Base-by-base conservation (phyloP, 2,797 vertebrate genomes). In the Sphaeramia orbicularis region DNA sequence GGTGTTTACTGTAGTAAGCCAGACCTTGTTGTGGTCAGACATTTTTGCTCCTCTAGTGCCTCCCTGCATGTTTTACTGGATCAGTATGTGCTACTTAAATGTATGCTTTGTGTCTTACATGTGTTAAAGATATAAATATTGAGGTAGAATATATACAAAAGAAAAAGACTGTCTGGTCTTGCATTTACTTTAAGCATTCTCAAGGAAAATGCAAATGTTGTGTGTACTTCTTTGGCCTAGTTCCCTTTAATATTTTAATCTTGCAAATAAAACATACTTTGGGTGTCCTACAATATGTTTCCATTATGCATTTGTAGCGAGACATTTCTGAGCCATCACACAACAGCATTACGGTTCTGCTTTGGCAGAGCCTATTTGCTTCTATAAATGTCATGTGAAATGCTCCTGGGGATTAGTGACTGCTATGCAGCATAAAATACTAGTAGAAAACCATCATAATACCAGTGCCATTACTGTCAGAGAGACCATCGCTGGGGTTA, bases 301-400 rank as follows among this genome's bases (percentile, higher is more conserved):
- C 18, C 6, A 60, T 56, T 47, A 60, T 41, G 38, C 15, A 65
- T 44, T 30, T 37, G 45, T 44, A 52, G 56, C 30, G 42, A 21
- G 53, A 30, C 52, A 50, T 71, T 66, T 61, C 59, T 69, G 41
- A 73, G 52, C 18, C 18, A 36, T 19, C 14, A 15, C 13, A 4
- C 40, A 42, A n/a, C 14, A 15, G n/a, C 40, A 7, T 7, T 42
- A 42, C 40, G n/a, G n/a, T 15, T 42, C n/a, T 42, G 8, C 13
- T 6, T 42, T 15, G 13, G 32, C 7, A 35, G 32, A 35, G 32
- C 32, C 9, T 42, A 14, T 42, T 42, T 42, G 1, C 40, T 69
- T 71, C 66, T 70, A 19, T 58, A 83, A 42, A 9, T 74, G 71
- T 84, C 77, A 86, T 84, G 74, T 78, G 70, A 85, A 83, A 24